Base-by-base conservation (phyloP, 2,888 invertebrate species). In the Luperina nickerlii region DNA sequence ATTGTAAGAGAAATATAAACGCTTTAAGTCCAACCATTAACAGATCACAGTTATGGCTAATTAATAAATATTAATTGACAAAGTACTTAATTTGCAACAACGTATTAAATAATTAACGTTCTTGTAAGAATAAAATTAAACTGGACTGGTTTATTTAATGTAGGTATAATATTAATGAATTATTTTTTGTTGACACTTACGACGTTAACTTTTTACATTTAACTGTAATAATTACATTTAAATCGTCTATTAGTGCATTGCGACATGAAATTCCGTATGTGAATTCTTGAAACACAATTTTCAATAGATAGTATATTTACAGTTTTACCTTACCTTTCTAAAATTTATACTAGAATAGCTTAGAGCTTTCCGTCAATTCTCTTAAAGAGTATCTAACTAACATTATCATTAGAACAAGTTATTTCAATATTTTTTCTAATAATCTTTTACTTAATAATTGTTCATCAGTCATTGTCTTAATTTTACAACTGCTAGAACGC, bases 381-480 rank as follows among this genome's bases (percentile, higher is more conserved):
- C 91, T 92, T 90, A 88, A 86, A 91, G 91, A 92, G 91, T 90
- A 85, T 87, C 86, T 90, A 88, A 87, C 88, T 90, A 90, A 76
- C 73, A 83, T 87, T 88, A 79, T 84, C 42, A 78, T 84, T 89
- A 90, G 82, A 87, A 87, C 81, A 75, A 86, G 78, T 84, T 88
- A 78, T 70, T 73, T 80, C 69, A 84, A 83, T 88, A 87, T 82
- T 89, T 89, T 69, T 82, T 68, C 88, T 91, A 90, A 87, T 75
- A 81, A 83, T 88, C 79, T 86, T 88, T 89, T 83, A 90, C 91
- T 92, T 91, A 91, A 85, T 89, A 90, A 88, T 88, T 89, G 87
- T 92, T 91, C 90, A 91, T 93, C 93, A 93, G 93, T 93, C 93
- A 92, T 92, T 92, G 89, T 90, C 92, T 92, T 91, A 88, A 89